These are phyloP conservation scores for Bombus polaris DNA, from an alignment of 1,140 invertebrate species.

Conservation along the genomic window DNA sequence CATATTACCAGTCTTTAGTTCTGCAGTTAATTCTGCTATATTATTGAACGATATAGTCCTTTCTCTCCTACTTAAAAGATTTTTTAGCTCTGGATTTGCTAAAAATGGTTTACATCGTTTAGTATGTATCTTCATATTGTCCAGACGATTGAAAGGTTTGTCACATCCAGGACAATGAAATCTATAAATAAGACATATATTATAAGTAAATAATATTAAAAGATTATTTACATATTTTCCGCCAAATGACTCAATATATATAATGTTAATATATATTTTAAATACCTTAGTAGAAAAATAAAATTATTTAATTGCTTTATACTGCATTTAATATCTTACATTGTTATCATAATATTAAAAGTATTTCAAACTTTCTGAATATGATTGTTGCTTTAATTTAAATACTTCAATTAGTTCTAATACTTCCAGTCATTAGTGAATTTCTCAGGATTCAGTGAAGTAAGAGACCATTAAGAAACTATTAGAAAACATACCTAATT, in stretches of 20 bases:
- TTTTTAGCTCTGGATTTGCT: slow-evolving; percentile 60
- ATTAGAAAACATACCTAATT: slow-evolving; percentile 58
- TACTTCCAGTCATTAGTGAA: background rate
- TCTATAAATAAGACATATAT: slow-evolving; percentile 50
- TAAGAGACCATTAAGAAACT: background rate
- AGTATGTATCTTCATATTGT: slow-evolving; percentile 76
- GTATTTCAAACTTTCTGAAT: too few species aligned
- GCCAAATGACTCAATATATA: background rate
- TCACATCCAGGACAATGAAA: slow-evolving; percentile 71
- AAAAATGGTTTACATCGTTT: slow-evolving; percentile 68
- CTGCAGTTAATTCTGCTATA: slow-evolving; percentile 12
- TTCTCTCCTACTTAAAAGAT: slow-evolving; percentile 51
- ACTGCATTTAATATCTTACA: too few species aligned
- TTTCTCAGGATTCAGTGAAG: background rate
- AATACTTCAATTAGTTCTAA: too few species aligned
- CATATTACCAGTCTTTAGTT: background rate
- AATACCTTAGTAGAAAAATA: too few species aligned
- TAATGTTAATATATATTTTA: too few species aligned
- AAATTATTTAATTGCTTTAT: too few species aligned
- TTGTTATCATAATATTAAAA: too few species aligned
- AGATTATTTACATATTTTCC: background rate
- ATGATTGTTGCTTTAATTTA: too few species aligned
- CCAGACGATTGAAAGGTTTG: slow-evolving; percentile 71
- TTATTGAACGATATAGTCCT: slow-evolving; percentile 40
- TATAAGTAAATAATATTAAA: background rate